Evolutionary conservation across 53 echinoderm and acorn worm genomes (phyloP).

Genomic region (Apostichopus leukothele): DNA sequence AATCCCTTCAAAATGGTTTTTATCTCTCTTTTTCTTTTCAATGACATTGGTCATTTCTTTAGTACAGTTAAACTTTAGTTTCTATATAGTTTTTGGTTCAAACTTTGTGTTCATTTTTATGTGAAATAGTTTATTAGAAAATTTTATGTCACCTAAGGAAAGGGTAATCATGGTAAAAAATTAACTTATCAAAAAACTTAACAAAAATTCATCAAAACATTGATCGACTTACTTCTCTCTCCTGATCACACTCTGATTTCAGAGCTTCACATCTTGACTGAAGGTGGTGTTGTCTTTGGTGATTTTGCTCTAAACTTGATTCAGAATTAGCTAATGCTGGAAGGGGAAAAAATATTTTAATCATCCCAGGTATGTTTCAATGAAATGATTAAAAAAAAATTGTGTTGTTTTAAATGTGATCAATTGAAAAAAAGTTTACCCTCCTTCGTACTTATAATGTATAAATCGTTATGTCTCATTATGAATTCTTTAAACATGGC

Average conservation of each 20-base stretch:
- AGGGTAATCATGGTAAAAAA: too few relatives aligned
- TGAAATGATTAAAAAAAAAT: neutral
- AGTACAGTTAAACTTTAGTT: too few relatives aligned
- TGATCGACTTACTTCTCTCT: constrained; percentile 18
- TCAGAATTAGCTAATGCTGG: constrained; percentile 23
- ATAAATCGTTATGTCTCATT: neutral
- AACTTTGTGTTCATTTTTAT: too few relatives aligned
- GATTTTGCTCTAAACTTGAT: neutral
- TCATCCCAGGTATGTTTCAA: neutral
- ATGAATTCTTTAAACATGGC: neutral
- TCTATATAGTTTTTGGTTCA: too few relatives aligned
- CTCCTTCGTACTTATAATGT: neutral
- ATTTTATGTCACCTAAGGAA: too few relatives aligned
- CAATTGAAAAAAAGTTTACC: neutral
- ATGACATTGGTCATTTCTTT: too few relatives aligned
- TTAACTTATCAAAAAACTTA: too few relatives aligned
- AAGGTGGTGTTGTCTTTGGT: constrained; percentile 11
- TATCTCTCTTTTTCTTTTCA: too few relatives aligned
- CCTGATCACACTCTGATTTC: constrained; percentile 36
- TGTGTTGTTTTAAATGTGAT: neutral
- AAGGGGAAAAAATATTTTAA: neutral
- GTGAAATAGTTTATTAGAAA: too few relatives aligned
- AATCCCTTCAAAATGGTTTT: too few relatives aligned
- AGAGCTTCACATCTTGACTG: constrained; percentile 31
- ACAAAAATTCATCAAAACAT: too few relatives aligned